Conservation (phyloP, 2,113 vertebrate genomes). For the Rattus rattus region DNA sequence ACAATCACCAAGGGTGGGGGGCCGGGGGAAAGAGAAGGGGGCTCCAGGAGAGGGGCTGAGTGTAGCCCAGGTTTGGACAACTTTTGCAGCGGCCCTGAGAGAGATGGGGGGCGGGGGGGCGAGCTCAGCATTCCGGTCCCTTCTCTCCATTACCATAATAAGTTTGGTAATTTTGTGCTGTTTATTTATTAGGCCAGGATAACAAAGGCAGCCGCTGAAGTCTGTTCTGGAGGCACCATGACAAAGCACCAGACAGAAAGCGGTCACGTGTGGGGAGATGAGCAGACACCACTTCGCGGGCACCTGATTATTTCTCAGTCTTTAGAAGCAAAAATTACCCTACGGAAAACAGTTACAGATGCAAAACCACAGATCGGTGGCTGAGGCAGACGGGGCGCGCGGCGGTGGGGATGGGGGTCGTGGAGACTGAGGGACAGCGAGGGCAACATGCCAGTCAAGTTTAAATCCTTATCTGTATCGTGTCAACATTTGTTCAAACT, state of each 20-base stretch:
- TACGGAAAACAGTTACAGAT: constrained; percentile 26
- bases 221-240: constrained; percentile 79
- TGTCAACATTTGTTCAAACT: constrained; percentile 57
- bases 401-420: neutral
- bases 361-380: neutral
- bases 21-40: neutral
- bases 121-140: constrained; percentile 80
- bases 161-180: constrained; percentile 88
- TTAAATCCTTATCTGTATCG: constrained; percentile 1
- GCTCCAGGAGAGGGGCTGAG: constrained; percentile 67
- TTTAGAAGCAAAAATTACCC: constrained; percentile 66
- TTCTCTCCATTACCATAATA: constrained; percentile 89
- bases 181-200: constrained; percentile 88
- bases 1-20: constrained; percentile 81
- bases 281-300: constrained; percentile 71
- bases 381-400: constrained; percentile 13
- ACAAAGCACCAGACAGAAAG: constrained; percentile 82
- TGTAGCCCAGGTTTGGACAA: constrained; percentile 84
- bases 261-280: constrained; percentile 64
- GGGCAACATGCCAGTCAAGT: constrained; percentile 46
- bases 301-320: constrained; percentile 77
- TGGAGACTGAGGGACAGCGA: neutral
- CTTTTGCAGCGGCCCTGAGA: constrained; percentile 81
- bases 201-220: constrained; percentile 86
- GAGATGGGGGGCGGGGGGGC: constrained; percentile 70